Percentiles rank a stretch among this genome's conserved stretches.
phyloP scores from a whole-genome alignment of 2,113 vertebrate genomes.

The Cranoglanis bouderius region DNA sequence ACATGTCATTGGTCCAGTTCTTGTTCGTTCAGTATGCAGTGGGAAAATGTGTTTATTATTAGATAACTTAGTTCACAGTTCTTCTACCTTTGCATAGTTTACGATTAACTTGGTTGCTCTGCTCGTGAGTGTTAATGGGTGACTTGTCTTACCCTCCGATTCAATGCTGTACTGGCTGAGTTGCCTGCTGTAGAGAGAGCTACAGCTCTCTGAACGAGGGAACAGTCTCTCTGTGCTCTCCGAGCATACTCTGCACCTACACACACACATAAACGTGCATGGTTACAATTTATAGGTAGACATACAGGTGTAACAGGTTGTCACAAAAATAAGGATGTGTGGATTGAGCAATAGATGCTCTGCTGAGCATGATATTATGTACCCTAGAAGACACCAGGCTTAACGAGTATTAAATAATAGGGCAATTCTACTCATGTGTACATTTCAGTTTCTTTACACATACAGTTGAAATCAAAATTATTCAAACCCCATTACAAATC shows the following conservation, averaged over 20 bases:
- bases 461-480: too few relatives aligned
- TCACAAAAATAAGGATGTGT: not conserved
- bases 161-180: conserved; percentile 62
- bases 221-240: conserved; percentile 75
- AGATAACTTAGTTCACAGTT: too few relatives aligned
- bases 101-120: not conserved
- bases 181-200: conserved; percentile 67
- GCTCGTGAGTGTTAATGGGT: not conserved
- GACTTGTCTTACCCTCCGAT: conserved; percentile 62
- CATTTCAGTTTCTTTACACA: not conserved
- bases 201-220: conserved; percentile 59
- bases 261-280: not conserved
- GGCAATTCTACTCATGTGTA: not conserved
- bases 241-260: conserved; percentile 79
- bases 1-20: not conserved
- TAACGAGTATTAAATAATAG: not conserved
- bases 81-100: not conserved
- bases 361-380: not conserved
- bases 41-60: too few relatives aligned
- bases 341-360: not conserved
- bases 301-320: not conserved
- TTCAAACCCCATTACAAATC: too few relatives aligned
- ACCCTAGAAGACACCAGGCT: not conserved
- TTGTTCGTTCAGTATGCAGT: not conserved
- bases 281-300: not conserved